Base-by-base conservation (phyloP, 2,797 vertebrate genomes). In the Clarias fuscus region DNA sequence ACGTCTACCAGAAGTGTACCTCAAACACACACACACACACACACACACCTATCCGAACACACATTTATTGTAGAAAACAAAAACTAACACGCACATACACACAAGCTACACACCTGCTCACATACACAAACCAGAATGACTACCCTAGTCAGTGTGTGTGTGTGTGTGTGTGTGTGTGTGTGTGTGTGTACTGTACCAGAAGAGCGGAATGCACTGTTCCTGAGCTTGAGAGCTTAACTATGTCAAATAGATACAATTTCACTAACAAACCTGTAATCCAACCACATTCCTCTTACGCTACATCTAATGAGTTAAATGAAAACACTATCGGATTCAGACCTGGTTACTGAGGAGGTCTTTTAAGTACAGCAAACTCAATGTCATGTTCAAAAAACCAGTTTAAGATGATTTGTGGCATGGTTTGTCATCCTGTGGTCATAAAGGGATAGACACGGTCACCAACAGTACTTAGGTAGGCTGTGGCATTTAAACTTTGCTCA, bases 181-280 rank as follows among this genome's bases (percentile, higher is more conserved):
- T 53, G 48, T 53, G 48, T 5, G 48, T 43, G 64, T 76, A 58
- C 61, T 64, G 68, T 73, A 73, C 67, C 68, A 67, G 82, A 86
- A 82, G 79, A 68, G 65, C 40, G 30, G 20, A 15, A 59, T 83
- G 18, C 7, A 61, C 30, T 30, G 62, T 86, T 71, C 58, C 70
- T 30, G 24, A 70, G 62, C 79, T 56, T 67, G 61, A 76, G 71
- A 86, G 85, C 48, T 72, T 82, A 84, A 87, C 73, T 62, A 56
- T 71, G 73, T 48, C 71, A 71, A 77, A 70, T 65, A 86, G 82
- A 86, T 71, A 86, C 81, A 71, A 61, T 71, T 86, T 56, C 73
- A 53, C 73, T 61, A 64, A 71, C 56, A 86, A 78, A 72, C 70
- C 73, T 84, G 8, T 84, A 83, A 86, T 86, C 82, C 81, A 7